Percentiles rank a stretch among this genome's conserved stretches.
Conservation (phyloP, 1,140 invertebrate genomes). For the Heliconius melpomene region DNA sequence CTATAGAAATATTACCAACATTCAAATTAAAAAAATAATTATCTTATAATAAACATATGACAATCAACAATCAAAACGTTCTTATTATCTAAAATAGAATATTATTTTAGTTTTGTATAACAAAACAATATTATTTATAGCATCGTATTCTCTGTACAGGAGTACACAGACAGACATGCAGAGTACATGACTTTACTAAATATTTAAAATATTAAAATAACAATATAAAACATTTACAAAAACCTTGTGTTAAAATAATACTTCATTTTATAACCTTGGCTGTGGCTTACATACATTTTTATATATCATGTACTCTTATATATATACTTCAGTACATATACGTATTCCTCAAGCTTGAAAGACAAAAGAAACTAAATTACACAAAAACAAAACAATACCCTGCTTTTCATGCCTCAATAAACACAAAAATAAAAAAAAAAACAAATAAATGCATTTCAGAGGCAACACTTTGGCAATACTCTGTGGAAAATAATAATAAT, state of each 20-base stretch:
- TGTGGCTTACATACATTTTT: neutral
- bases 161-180: neutral
- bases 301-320: neutral
- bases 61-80: slow-evolving; percentile 8
- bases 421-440: slow-evolving; percentile 32
- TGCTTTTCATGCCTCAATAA: slow-evolving; percentile 68
- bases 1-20: slow-evolving; percentile 1
- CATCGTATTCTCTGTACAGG: neutral
- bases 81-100: slow-evolving; percentile 4
- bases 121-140: slow-evolving; percentile 6
- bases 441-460: slow-evolving; percentile 58
- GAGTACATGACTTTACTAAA: neutral
- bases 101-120: slow-evolving; percentile 12
- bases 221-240: neutral
- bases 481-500: slow-evolving; percentile 46
- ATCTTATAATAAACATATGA: slow-evolving; percentile 11
- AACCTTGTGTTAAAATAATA: neutral
- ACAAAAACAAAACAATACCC: slow-evolving; percentile 55
- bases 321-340: neutral
- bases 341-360: neutral
- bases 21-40: neutral
- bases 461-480: slow-evolving; percentile 58
- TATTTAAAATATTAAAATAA: neutral
- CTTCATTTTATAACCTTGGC: no score
- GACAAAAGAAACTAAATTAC: slow-evolving; percentile 38